These are phyloP conservation scores for Tipula lateralis DNA, from an alignment of 2,888 invertebrate species.

Conservation along the genomic window DNA sequence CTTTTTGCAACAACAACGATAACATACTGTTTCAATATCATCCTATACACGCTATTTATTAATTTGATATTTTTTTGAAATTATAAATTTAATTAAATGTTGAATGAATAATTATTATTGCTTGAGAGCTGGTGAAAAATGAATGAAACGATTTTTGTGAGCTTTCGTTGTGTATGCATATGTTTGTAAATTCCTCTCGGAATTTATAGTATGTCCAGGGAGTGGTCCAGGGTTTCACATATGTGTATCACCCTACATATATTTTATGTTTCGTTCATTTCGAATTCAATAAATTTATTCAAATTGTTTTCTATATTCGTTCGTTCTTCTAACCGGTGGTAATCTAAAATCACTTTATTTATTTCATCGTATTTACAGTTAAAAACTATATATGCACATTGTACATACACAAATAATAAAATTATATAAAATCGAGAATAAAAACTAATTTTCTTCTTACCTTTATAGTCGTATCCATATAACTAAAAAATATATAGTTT, in stretches of 20 bases:
- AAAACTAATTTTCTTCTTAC: constrained; percentile 11
- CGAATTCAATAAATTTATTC: not conserved
- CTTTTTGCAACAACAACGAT: not conserved
- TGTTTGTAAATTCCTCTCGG: not conserved
- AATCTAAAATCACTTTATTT: constrained; percentile 1
- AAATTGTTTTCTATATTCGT: not conserved
- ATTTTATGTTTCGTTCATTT: not conserved
- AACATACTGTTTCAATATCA: not conserved
- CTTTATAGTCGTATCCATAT: not conserved
- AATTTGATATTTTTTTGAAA: not conserved
- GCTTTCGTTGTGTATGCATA: not conserved
- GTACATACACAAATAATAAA: not conserved
- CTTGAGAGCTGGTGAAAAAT: not conserved
- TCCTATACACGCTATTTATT: not conserved
- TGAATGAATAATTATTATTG: constrained; percentile 13
- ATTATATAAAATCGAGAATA: constrained; percentile 11
- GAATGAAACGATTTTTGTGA: not conserved
- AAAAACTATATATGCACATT: not conserved
- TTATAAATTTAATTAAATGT: not conserved
- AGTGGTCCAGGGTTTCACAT: not conserved
- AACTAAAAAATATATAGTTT: not conserved
- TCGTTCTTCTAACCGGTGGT: not conserved
- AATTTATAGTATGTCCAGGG: not conserved
- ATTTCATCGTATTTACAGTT: constrained; percentile 19
- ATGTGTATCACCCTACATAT: too few species aligned